Evolutionary conservation across 2,113 vertebrate species (phyloP).

Genomic region (Phylloscopus trochilus): DNA sequence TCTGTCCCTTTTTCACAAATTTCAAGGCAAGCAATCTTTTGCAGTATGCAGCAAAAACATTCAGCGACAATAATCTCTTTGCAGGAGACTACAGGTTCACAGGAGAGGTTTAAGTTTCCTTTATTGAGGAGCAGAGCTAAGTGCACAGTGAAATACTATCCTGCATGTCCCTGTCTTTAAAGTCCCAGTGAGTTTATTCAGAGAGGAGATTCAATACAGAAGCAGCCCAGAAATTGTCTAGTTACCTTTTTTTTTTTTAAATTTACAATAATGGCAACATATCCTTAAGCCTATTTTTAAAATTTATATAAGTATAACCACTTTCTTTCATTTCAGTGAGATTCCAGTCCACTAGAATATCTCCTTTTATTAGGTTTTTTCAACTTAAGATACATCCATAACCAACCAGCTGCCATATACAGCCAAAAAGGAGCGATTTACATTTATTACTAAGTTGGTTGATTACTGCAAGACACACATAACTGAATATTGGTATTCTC

Average conservation of each 20-base stretch:
- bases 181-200: background rate
- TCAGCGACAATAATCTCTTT: background rate
- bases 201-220: background rate
- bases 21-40: background rate
- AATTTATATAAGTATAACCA: background rate
- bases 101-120: background rate
- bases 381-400: background rate
- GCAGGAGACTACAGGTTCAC: background rate
- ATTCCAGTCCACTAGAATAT: background rate
- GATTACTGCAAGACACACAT: background rate
- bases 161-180: background rate
- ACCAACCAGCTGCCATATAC: background rate
- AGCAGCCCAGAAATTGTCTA: background rate
- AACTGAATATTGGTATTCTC: background rate
- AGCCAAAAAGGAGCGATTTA: background rate
- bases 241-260: background rate
- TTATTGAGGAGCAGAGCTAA: background rate
- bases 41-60: background rate
- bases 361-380: background rate
- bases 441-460: background rate
- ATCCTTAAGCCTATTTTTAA: background rate
- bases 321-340: background rate
- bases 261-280: background rate
- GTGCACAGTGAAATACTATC: slow-evolving; percentile 5
- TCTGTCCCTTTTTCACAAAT: background rate